Evolutionary conservation across 2,113 vertebrate species (phyloP).

Genomic region (Chrysemys picta): DNA sequence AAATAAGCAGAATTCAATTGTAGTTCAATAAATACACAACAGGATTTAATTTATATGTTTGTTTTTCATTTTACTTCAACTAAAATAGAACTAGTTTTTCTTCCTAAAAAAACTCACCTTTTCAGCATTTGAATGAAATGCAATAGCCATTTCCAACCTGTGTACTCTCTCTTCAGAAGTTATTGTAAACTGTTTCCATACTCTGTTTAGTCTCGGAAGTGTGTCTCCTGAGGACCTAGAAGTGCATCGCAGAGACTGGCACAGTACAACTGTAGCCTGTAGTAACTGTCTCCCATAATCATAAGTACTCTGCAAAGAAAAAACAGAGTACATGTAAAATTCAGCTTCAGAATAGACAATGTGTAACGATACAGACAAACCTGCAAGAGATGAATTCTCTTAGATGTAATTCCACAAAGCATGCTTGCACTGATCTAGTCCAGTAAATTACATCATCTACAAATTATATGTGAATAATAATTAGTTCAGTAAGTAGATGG

Average conservation of each 20-base stretch:
- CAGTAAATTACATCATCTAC: background rate
- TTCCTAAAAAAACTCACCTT: conserved; percentile 79
- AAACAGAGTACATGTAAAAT: background rate
- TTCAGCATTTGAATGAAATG: conserved; percentile 91
- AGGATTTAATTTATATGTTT: background rate
- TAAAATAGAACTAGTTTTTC: background rate
- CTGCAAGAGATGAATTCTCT: background rate
- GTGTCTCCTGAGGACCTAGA: conserved; percentile 97
- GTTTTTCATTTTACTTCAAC: background rate
- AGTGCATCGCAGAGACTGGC: conserved; percentile 95
- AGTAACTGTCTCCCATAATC: conserved; percentile 97
- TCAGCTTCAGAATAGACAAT: background rate
- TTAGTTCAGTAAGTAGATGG: background rate
- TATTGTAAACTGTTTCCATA: conserved; percentile 97
- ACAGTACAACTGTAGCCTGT: conserved; percentile 96
- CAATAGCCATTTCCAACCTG: conserved; percentile 89
- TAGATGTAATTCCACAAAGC: background rate
- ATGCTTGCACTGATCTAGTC: background rate
- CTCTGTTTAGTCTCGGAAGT: conserved; percentile 92
- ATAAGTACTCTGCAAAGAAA: conserved; percentile 90
- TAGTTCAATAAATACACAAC: background rate
- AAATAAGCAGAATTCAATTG: background rate
- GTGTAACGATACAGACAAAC: background rate
- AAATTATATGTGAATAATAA: background rate
- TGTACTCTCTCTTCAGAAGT: conserved; percentile 93